Conservation (phyloP, 2,797 vertebrate species). For the Triplophysa yarkandensis region DNA sequence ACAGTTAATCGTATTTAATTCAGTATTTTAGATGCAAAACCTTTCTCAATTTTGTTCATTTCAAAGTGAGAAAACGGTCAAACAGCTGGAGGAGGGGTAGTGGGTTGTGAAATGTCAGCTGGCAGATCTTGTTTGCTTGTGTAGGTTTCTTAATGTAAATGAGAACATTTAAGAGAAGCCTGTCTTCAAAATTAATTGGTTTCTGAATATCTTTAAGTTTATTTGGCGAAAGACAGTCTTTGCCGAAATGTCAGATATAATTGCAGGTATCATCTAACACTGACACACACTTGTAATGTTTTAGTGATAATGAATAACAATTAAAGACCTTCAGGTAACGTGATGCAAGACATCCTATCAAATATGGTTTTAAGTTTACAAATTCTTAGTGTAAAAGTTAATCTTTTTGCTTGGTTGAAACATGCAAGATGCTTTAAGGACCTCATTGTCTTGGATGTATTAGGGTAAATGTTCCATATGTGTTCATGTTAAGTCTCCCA, state of each 20-base stretch:
- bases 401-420: neutral
- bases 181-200: conserved; percentile 70
- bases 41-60: neutral
- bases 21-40: too few species aligned
- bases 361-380: conserved; percentile 22
- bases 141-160: conserved; percentile 77
- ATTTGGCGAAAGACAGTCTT: conserved; percentile 46
- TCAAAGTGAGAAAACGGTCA: too few species aligned
- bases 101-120: conserved; percentile 60
- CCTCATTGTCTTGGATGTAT: neutral
- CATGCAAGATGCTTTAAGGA: neutral
- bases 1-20: too few species aligned
- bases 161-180: conserved; percentile 72
- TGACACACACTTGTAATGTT: neutral
- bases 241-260: conserved; percentile 64
- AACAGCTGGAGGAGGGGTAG: too few species aligned
- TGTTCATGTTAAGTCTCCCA: conserved; percentile 10
- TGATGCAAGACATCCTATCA: conserved; percentile 18
- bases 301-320: conserved; percentile 38
- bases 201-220: conserved; percentile 59
- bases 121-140: conserved; percentile 70
- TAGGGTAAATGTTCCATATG: too few species aligned
- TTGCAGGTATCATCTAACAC: conserved; percentile 55
- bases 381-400: neutral
- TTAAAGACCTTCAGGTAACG: conserved; percentile 20